Conservation (phyloP, 2,888 invertebrate species). For the Cantharis flavilabris region DNA sequence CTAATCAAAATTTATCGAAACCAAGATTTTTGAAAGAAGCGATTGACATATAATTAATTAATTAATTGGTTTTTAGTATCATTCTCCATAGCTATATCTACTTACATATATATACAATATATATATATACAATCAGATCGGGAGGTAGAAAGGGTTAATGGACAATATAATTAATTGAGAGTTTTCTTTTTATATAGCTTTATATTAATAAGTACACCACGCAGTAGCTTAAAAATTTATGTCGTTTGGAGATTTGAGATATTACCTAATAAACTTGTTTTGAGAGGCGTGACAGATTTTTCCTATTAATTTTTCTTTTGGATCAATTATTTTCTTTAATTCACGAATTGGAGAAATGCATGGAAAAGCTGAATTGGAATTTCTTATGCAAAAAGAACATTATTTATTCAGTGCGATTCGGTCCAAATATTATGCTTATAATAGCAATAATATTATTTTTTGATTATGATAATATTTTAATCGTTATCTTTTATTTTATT, state of each 20-base stretch:
- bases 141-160: too few species aligned
- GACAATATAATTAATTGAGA: too few species aligned
- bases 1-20: too few species aligned
- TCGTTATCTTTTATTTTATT: too few species aligned
- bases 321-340: too few species aligned
- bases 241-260: background rate
- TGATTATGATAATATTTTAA: background rate
- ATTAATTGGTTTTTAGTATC: too few species aligned
- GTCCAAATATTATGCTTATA: background rate
- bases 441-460: background rate
- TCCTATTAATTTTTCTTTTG: background rate
- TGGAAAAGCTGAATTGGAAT: background rate
- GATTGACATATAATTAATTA: too few species aligned
- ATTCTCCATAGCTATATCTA: too few species aligned
- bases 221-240: background rate
- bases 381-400: background rate
- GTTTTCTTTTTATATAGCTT: background rate
- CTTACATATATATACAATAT: too few species aligned
- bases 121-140: too few species aligned
- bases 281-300: background rate
- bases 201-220: background rate
- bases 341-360: too few species aligned
- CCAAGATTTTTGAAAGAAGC: too few species aligned
- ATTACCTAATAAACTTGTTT: background rate
- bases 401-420: background rate